phyloP scores from a whole-genome alignment of 2,888 invertebrate genomes.

The Cryptocephalus moraei region DNA sequence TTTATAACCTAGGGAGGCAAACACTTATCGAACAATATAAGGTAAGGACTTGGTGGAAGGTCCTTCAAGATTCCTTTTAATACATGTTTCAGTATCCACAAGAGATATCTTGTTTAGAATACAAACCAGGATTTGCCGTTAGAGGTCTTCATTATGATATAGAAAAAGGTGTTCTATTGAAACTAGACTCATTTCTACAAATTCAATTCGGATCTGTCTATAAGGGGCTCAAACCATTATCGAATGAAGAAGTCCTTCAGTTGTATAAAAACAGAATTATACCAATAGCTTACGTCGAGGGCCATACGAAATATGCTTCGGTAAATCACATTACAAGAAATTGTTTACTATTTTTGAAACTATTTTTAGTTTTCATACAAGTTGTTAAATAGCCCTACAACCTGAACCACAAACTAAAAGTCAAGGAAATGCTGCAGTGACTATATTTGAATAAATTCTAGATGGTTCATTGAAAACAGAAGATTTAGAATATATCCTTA shows the following conservation, averaged over 20 bases:
- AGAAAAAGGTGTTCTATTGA: slow-evolving; percentile 84
- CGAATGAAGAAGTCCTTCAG: slow-evolving; percentile 73
- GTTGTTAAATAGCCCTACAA: too few relatives aligned
- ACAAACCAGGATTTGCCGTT: slow-evolving; percentile 89
- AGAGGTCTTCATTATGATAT: slow-evolving; percentile 98
- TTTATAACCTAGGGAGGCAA: slow-evolving; percentile 85
- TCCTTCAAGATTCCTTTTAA: not conserved
- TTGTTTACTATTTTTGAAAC: not conserved
- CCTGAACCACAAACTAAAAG: too few relatives aligned
- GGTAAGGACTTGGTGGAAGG: slow-evolving; percentile 42
- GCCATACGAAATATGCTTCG: slow-evolving; percentile 59
- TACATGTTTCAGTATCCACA: slow-evolving; percentile 67
- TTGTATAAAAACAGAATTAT: slow-evolving; percentile 79
- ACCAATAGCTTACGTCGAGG: slow-evolving; percentile 81
- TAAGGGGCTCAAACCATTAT: slow-evolving; percentile 69
- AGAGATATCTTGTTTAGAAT: slow-evolving; percentile 69
- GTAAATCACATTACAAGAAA: slow-evolving; percentile 35
- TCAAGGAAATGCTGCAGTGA: too few relatives aligned
- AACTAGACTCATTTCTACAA: slow-evolving; percentile 92
- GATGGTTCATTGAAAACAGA: too few relatives aligned
- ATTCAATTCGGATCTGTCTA: slow-evolving; percentile 94
- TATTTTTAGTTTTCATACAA: too few relatives aligned
- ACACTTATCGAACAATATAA: slow-evolving; percentile 79
- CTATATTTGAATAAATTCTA: too few relatives aligned
- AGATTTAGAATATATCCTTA: too few relatives aligned